These are phyloP conservation scores for Paedocypris sp. DNA, from an alignment of 2,113 vertebrate genomes.

Conservation along the genomic window DNA sequence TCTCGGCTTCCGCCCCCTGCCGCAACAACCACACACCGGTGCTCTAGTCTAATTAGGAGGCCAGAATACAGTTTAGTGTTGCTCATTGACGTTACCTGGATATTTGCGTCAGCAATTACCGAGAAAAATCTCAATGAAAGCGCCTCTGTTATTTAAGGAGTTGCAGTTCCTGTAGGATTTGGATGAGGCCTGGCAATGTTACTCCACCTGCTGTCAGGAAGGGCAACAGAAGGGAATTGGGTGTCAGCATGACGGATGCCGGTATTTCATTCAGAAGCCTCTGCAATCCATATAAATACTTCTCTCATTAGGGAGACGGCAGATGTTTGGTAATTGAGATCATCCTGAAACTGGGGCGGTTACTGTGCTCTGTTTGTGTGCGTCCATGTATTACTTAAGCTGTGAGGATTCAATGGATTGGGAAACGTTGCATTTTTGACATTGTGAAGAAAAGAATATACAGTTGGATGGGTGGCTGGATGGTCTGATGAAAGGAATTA, in stretches of 20 bases:
- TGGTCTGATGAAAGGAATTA: too few relatives aligned
- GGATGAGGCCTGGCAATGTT: not conserved
- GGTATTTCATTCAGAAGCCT: slow-evolving; percentile 16
- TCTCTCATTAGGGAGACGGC: slow-evolving; percentile 22
- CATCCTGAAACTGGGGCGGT: slow-evolving; percentile 32
- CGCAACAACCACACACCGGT: slow-evolving; percentile 48
- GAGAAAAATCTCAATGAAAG: not conserved
- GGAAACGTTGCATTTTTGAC: too few relatives aligned
- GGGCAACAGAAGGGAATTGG: slow-evolving; percentile 9
- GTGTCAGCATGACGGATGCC: slow-evolving; percentile 21
- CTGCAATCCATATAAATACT: slow-evolving; percentile 23
- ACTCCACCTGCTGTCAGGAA: slow-evolving; percentile 8
- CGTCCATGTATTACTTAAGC: slow-evolving; percentile 4
- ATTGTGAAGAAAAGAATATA: too few relatives aligned
- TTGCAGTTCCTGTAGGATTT: not conserved
- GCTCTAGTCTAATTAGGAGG: slow-evolving; percentile 9
- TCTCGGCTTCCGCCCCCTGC: slow-evolving; percentile 42
- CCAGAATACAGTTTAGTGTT: not conserved
- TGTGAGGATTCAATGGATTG: too few relatives aligned
- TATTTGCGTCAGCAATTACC: slow-evolving; percentile 1
- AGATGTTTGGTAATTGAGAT: slow-evolving; percentile 40
- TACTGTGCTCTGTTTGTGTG: slow-evolving; percentile 18
- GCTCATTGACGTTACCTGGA: not conserved
- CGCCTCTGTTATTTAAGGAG: not conserved
- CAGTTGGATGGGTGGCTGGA: too few relatives aligned